These are phyloP conservation scores for Thunnus maccoyii DNA, from an alignment of 2,113 vertebrate genomes.

Conservation along the genomic window DNA sequence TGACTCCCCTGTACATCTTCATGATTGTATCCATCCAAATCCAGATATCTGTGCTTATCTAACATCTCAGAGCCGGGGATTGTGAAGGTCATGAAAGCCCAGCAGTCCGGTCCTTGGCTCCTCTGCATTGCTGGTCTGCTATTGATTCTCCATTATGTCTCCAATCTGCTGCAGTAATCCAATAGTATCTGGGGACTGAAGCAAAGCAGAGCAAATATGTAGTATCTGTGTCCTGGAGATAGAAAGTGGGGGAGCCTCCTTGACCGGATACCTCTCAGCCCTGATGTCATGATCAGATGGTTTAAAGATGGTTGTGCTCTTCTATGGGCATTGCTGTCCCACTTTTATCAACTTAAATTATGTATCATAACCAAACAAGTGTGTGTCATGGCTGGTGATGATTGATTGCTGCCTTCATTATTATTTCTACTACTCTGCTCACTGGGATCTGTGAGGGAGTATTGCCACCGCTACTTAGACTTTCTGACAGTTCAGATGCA, in stretches of 20 bases:
- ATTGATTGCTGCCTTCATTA: slow-evolving; percentile 4
- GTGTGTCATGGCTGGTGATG: not conserved
- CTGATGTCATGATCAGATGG: slow-evolving; percentile 11
- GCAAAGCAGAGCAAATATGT: slow-evolving; percentile 51
- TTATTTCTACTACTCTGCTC: not conserved
- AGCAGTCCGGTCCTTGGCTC: slow-evolving; percentile 25
- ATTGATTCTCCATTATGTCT: slow-evolving; percentile 78
- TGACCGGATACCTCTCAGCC: slow-evolving; percentile 7
- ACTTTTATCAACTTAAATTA: not conserved
- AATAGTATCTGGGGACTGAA: slow-evolving; percentile 66
- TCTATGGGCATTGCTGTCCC: not conserved
- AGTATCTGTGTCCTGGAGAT: slow-evolving; percentile 29
- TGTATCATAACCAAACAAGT: not conserved
- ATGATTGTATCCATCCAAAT: slow-evolving; percentile 61
- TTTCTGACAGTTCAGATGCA: slow-evolving; percentile 38
- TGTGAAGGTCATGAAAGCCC: slow-evolving; percentile 64
- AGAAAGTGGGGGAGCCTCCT: slow-evolving; percentile 20
- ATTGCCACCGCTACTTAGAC: slow-evolving; percentile 29
- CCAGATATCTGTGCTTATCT: slow-evolving; percentile 65
- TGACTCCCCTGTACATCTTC: slow-evolving; percentile 48
- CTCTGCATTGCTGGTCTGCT: slow-evolving; percentile 45
- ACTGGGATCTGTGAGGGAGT: not conserved
- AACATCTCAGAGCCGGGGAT: slow-evolving; percentile 35
- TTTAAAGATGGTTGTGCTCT: slow-evolving; percentile 16
- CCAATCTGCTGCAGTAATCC: slow-evolving; percentile 71